These are phyloP conservation scores for Sander vitreus DNA, from an alignment of 2,113 vertebrate genomes.

Conservation along the genomic window DNA sequence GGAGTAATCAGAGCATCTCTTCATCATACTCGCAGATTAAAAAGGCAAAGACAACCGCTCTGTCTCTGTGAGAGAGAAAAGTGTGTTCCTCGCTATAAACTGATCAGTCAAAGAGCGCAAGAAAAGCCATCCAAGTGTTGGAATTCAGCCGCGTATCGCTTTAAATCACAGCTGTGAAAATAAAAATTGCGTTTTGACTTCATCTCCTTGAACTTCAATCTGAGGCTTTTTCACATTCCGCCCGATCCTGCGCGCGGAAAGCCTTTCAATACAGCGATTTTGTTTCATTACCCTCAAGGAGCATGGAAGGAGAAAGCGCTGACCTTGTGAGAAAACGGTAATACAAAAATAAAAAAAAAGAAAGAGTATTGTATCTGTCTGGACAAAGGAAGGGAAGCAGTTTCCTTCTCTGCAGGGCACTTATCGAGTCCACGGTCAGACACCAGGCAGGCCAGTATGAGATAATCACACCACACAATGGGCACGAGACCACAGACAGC, in stretches of 20 bases:
- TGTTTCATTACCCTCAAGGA: constrained; percentile 72
- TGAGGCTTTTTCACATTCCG: constrained; percentile 64
- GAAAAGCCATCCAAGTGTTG: constrained; percentile 57
- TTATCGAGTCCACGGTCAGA: constrained; percentile 73
- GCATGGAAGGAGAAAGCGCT: constrained; percentile 58
- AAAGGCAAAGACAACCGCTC: constrained; percentile 44
- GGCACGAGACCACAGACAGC: constrained; percentile 65
- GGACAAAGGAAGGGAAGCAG: constrained; percentile 53
- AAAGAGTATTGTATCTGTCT: constrained; percentile 53
- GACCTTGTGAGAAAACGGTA: constrained; percentile 69
- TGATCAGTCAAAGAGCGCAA: constrained; percentile 47
- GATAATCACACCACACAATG: constrained; percentile 75
- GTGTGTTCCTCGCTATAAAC: constrained; percentile 44
- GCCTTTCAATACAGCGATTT: constrained; percentile 60
- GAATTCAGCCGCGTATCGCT: constrained; percentile 47
- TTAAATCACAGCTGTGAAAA: constrained; percentile 68
- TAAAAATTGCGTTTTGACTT: constrained; percentile 67
- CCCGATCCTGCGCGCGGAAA: constrained; percentile 28
- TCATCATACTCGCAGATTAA: constrained; percentile 57
- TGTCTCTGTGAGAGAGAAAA: constrained; percentile 4
- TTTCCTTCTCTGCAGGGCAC: constrained; percentile 66
- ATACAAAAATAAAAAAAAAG: constrained; percentile 31
- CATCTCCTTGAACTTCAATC: constrained; percentile 71
- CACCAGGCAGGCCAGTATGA: constrained; percentile 66
- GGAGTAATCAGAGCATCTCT: constrained; percentile 60